phyloP scores from a whole-genome alignment of 2,113 vertebrate genomes.

The Etia nguti region DNA sequence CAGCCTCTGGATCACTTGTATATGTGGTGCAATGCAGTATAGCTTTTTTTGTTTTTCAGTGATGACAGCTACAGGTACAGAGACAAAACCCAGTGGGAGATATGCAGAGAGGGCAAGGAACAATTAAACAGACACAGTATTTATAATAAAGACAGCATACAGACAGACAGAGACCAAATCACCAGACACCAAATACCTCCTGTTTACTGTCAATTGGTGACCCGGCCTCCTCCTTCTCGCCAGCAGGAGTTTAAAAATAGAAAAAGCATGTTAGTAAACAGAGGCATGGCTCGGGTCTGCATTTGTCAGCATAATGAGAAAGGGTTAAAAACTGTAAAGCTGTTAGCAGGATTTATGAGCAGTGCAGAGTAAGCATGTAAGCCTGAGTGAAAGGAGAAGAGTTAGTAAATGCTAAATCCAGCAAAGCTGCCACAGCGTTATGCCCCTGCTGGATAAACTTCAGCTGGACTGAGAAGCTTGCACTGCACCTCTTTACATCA shows the following conservation, averaged over 20 bases:
- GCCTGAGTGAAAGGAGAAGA: constrained; percentile 21
- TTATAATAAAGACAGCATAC: neutral
- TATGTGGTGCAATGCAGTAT: neutral
- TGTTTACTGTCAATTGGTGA: constrained; percentile 69
- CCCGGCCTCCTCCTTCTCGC: constrained; percentile 67
- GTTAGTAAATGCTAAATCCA: constrained; percentile 42
- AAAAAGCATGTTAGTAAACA: constrained; percentile 52
- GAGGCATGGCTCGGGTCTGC: neutral
- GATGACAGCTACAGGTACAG: neutral
- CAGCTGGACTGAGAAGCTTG: neutral
- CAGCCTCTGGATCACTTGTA: neutral
- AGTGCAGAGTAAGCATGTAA: constrained; percentile 29
- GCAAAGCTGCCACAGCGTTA: neutral
- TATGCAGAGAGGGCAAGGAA: neutral
- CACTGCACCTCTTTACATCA: neutral
- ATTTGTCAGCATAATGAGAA: constrained; percentile 20
- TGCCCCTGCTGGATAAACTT: neutral
- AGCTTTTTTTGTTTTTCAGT: neutral
- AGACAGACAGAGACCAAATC: constrained; percentile 33
- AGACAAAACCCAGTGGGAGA: neutral
- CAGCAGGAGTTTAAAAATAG: constrained; percentile 50
- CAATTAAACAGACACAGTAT: neutral
- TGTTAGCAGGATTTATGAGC: constrained; percentile 29
- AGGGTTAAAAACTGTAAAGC: constrained; percentile 21
- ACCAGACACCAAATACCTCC: constrained; percentile 69